phyloP scores from a whole-genome alignment of 2,113 vertebrate species.

The Hydropotes inermis region DNA sequence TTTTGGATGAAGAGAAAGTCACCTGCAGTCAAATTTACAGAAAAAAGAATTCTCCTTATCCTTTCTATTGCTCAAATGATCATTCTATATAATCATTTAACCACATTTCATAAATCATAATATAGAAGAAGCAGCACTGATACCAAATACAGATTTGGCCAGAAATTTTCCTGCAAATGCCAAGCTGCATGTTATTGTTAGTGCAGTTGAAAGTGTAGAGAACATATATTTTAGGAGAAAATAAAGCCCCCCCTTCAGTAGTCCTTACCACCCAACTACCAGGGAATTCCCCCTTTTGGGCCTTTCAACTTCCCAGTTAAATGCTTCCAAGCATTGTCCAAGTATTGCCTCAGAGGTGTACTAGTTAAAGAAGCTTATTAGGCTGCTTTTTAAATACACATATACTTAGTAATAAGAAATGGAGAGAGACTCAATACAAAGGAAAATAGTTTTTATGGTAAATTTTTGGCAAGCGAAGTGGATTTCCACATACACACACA shows the following conservation, averaged over 20 bases:
- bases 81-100: not conserved
- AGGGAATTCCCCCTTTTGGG: not conserved
- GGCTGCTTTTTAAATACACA: not conserved
- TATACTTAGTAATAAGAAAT: not conserved
- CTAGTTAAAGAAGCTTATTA: conserved; percentile 7
- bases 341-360: not conserved
- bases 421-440: not conserved
- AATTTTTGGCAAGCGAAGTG: conserved; percentile 56
- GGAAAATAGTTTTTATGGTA: conserved; percentile 33
- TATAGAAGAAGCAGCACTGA: not conserved
- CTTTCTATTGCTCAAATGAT: not conserved
- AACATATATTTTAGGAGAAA: not conserved
- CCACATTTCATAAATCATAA: not conserved
- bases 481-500: conserved; percentile 31
- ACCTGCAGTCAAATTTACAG: not conserved
- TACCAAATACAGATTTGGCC: not conserved
- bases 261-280: not conserved
- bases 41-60: not conserved
- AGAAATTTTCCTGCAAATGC: not conserved
- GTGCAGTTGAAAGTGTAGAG: not conserved
- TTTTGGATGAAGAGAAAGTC: not conserved
- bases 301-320: not conserved
- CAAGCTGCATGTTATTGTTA: not conserved
- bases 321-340: not conserved
- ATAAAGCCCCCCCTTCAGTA: not conserved